A percentile compares a stretch with the other conserved stretches of the same genome.
Conservation (phyloP, 2,113 vertebrate genomes). For the Sinocyclocheilus rhinocerous region DNA sequence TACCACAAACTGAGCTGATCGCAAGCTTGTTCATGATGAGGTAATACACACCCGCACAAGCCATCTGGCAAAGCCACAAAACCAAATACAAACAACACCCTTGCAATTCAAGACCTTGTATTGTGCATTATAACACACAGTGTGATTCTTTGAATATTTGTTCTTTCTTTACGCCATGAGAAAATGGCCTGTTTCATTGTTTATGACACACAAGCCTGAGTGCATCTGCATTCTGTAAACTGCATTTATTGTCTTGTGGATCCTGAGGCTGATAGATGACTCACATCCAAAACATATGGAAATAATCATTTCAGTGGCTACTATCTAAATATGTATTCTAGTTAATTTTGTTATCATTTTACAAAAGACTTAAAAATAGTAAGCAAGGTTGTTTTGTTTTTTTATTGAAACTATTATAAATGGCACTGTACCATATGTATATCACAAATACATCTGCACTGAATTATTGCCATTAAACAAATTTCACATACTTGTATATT, state of each 20-base stretch:
- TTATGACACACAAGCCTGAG: constrained; percentile 38
- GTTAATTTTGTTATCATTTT: background rate
- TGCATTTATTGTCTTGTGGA: constrained; percentile 24
- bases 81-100: constrained; percentile 46
- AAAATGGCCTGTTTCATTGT: constrained; percentile 40
- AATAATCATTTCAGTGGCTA: background rate
- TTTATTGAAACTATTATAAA: background rate
- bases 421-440: too few relatives aligned
- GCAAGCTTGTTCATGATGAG: constrained; percentile 50
- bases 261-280: constrained; percentile 11
- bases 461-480: too few relatives aligned
- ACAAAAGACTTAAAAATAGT: background rate
- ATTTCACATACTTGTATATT: too few relatives aligned
- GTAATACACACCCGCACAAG: constrained; percentile 55
- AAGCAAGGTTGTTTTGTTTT: background rate
- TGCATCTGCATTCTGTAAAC: constrained; percentile 31
- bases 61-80: constrained; percentile 60
- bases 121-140: constrained; percentile 42
- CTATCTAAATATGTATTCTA: background rate
- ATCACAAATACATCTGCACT: too few relatives aligned
- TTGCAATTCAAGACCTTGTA: constrained; percentile 52
- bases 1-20: constrained; percentile 34
- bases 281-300: background rate
- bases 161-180: constrained; percentile 26
- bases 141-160: constrained; percentile 21